Percentiles rank a stretch among this genome's conserved stretches.
Conservation (phyloP, 2,113 vertebrate species). For the Jaculus jaculus region DNA sequence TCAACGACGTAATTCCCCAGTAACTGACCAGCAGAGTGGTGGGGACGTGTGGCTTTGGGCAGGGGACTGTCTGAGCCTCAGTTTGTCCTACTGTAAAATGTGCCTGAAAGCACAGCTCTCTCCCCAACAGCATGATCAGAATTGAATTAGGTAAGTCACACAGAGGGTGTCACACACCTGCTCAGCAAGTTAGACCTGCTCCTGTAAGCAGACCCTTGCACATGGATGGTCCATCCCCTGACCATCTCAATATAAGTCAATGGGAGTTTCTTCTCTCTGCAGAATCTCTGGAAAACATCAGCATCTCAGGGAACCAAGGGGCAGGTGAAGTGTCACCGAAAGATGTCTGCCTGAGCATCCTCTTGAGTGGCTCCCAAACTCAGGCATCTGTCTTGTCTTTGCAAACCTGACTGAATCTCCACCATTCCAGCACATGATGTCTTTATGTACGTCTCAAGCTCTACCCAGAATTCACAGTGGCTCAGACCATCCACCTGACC, state of each 20-base stretch:
- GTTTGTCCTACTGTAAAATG: neutral
- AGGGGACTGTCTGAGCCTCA: neutral
- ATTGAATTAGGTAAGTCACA: accelerated
- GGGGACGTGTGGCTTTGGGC: neutral
- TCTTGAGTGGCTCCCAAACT: neutral
- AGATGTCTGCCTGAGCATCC: neutral
- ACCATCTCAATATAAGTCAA: neutral
- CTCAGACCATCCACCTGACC: neutral
- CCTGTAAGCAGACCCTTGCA: neutral
- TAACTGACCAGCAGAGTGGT: too few relatives aligned
- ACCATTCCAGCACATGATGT: neutral
- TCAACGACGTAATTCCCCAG: accelerated
- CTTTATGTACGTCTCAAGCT: neutral
- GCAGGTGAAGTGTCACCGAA: neutral
- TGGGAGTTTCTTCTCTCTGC: neutral
- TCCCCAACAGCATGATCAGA: neutral
- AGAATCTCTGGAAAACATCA: neutral
- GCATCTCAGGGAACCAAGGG: neutral
- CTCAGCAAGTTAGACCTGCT: neutral
- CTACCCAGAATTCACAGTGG: neutral
- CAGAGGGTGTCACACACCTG: accelerated
- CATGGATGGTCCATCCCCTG: neutral
- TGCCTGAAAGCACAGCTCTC: neutral
- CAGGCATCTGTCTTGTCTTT: neutral
- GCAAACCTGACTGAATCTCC: neutral